Evolutionary conservation across 1,140 invertebrate species (phyloP).

Genomic region (Scaptomyza graminum): DNA sequence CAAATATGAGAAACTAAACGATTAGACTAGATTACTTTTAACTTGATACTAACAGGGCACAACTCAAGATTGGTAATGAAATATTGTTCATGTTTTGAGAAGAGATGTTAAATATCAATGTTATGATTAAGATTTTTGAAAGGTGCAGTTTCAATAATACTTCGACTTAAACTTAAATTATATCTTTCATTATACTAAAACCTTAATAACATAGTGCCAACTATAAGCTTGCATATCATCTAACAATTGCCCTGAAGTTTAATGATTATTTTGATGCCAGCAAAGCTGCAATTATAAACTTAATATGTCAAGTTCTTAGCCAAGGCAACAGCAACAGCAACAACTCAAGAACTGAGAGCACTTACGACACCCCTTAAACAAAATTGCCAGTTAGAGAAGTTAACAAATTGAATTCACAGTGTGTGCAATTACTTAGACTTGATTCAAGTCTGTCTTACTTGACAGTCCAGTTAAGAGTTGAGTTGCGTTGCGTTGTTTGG

Average conservation of each 20-base stretch:
- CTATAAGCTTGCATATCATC: too few relatives aligned
- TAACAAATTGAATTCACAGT: conserved; percentile 72
- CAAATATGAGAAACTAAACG: conserved; percentile 18
- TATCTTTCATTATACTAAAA: neutral
- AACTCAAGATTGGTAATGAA: conserved; percentile 9
- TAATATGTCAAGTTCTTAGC: neutral
- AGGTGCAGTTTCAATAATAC: too few relatives aligned
- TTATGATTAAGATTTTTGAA: too few relatives aligned
- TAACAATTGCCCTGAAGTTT: too few relatives aligned
- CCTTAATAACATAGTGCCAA: neutral
- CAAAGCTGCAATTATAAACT: conserved; percentile 2
- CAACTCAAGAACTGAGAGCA: neutral
- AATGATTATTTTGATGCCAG: neutral
- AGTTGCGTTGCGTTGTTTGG: neutral
- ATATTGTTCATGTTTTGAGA: neutral
- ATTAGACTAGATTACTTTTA: conserved; percentile 17
- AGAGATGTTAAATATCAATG: neutral
- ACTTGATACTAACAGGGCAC: conserved; percentile 3
- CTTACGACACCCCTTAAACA: conserved; percentile 12
- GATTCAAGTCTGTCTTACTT: conserved; percentile 26
- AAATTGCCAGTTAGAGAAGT: conserved; percentile 52
- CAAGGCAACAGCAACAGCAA: conserved; percentile 4
- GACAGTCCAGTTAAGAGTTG: neutral
- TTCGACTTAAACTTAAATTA: too few relatives aligned
- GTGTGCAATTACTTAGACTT: conserved; percentile 40